These are phyloP conservation scores for Tipula vernalis DNA, from an alignment of 2,888 invertebrate genomes.

Conservation along the genomic window DNA sequence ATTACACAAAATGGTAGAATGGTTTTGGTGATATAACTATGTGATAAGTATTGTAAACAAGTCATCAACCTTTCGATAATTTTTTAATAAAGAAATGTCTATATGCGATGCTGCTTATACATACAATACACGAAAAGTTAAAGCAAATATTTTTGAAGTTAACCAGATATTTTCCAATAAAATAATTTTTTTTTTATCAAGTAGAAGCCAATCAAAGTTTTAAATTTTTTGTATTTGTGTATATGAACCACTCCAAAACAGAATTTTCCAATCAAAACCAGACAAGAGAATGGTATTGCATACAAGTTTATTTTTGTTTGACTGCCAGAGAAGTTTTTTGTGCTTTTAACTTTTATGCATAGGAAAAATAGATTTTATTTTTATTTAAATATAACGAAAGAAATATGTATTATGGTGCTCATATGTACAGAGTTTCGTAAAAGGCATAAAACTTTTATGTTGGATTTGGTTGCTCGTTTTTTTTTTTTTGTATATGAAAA, in stretches of 20 bases:
- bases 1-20: not conserved
- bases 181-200: not conserved
- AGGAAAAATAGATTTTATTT: not conserved
- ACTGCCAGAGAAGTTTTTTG: not conserved
- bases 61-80: not conserved
- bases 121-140: not conserved
- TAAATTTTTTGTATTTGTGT: not conserved
- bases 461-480: not conserved
- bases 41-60: not conserved
- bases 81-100: not conserved
- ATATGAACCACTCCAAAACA: not conserved
- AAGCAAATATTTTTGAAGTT: not conserved
- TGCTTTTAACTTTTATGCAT: not conserved
- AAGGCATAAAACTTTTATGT: not conserved
- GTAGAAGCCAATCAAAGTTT: not conserved
- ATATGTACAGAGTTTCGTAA: not conserved
- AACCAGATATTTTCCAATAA: not conserved
- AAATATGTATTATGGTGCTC: not conserved
- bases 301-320: not conserved
- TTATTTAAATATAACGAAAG: not conserved
- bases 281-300: not conserved
- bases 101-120: not conserved
- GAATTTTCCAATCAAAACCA: not conserved
- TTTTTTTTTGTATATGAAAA: too few relatives aligned
- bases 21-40: not conserved